Conservation (phyloP, 1,140 invertebrate genomes). For the Steinernema khuongi region DNA sequence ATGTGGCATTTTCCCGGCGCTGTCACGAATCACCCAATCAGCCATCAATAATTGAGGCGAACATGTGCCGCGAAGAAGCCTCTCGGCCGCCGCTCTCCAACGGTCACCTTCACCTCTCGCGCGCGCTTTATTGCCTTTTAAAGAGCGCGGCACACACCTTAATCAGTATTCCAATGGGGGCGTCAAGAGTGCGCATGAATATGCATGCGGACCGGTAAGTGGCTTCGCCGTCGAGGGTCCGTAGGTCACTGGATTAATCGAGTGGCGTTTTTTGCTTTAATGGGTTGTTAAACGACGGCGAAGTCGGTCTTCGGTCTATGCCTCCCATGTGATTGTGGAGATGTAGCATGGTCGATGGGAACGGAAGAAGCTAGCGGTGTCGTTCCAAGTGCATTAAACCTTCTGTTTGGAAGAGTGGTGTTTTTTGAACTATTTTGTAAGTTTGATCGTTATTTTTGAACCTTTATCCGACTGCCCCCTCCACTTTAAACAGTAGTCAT, state of each 20-base stretch:
- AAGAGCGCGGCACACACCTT: background rate
- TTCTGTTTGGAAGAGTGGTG: too few relatives aligned
- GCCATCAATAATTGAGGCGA: slow-evolving; percentile 8
- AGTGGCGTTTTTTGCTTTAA: background rate
- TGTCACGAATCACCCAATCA: background rate
- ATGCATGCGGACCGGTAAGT: background rate
- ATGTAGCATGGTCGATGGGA: too few relatives aligned
- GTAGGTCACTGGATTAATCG: too few relatives aligned
- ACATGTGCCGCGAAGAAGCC: background rate
- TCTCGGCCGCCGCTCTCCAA: background rate
- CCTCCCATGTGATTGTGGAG: too few relatives aligned
- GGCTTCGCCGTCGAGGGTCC: background rate
- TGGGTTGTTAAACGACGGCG: background rate
- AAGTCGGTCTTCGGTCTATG: too few relatives aligned
- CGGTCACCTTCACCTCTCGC: slow-evolving; percentile 10
- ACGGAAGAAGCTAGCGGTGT: too few relatives aligned
- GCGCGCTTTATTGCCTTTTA: background rate
- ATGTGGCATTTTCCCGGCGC: background rate
- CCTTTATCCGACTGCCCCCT: too few relatives aligned
- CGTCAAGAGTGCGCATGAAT: slow-evolving; percentile 9
- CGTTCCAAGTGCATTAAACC: too few relatives aligned
- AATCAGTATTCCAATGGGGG: slow-evolving; percentile 10
- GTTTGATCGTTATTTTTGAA: too few relatives aligned
- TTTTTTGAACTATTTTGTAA: too few relatives aligned
- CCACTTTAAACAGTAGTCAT: too few relatives aligned